Evolutionary conservation across 2,888 invertebrate genomes (phyloP), one percentile per base, ranked within the genome.

Genomic region (Drymonia ruficornis): DNA sequence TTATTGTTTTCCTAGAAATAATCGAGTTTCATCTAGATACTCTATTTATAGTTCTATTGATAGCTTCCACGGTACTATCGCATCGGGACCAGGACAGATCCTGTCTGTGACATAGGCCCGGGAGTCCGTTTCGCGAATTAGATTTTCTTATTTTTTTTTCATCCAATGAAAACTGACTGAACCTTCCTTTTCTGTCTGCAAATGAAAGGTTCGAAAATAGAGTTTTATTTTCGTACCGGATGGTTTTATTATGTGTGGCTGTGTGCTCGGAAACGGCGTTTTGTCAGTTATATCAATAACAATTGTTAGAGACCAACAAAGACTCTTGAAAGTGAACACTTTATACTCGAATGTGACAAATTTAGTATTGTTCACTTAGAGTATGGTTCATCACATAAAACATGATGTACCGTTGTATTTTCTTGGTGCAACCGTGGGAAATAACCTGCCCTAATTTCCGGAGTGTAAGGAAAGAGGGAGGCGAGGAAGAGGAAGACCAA

Each of bases 41-140:
- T 34, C 36, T 36, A 36, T 4, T 36, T 11, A 3, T 4, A 36
- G 3, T 5, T 36, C 28, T 45, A 45, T 59, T 49, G 63, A 62
- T 64, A 61, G 66, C 56, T 49, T 52, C 53, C 57, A 57, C 61
- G 51, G 59, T 60, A 56, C 49, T 61, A 62, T 60, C 59, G 60
- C 60, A 72, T 67, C 54, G 61, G 61, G 69, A 63, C 65, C 70
- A 56, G 64, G 50, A 61, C 63, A 53, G 56, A 49, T 42, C 55
- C 73, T 80, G 81, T 53, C 70, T 50, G 68, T 72, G 79, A 79
- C 79, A 74, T 60, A 64, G 52, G 65, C 78, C 67, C 57, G 56
- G 63, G 70, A 72, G 60, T 74, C 73, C 71, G 70, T 68, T 72
- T 68, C 63, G 63, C 65, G 71, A 67, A 75, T 77, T 76, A 72